A percentile compares a stretch with the other conserved stretches of the same genome.
These are phyloP conservation scores for Epistrophe grossulariae DNA, from an alignment of 2,888 invertebrate species.

Conservation along the genomic window DNA sequence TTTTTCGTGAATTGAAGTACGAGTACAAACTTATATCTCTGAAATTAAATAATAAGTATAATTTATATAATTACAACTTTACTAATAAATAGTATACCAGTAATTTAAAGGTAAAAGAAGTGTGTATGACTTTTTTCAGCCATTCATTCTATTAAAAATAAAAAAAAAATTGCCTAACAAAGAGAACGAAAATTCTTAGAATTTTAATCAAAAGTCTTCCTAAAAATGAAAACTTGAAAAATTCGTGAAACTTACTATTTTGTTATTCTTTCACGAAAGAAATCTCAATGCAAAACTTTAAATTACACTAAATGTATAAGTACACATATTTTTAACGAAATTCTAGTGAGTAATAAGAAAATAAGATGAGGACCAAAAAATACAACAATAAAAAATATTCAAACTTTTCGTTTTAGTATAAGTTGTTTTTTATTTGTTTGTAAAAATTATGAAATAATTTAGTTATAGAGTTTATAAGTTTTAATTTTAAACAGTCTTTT, in stretches of 20 bases:
- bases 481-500: no score
- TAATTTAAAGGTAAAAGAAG: conserved; percentile 3
- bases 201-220: conserved; percentile 69
- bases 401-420: background rate
- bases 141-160: background rate
- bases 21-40: conserved; percentile 68
- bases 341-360: conserved; percentile 4
- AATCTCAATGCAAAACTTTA: background rate
- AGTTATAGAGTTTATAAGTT: no score
- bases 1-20: conserved; percentile 42
- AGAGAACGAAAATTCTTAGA: conserved; percentile 47
- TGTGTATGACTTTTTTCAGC: conserved; percentile 3
- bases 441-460: no score
- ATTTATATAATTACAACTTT: conserved; percentile 3
- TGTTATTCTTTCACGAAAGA: conserved; percentile 14
- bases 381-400: background rate
- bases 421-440: background rate
- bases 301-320: background rate
- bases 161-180: conserved; percentile 17
- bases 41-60: conserved; percentile 44
- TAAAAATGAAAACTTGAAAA: conserved; percentile 41
- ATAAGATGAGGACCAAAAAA: conserved; percentile 36
- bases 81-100: conserved; percentile 14
- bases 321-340: conserved; percentile 3
- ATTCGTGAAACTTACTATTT: conserved; percentile 7